These are phyloP conservation scores for Nasalis larvatus DNA, from an alignment of 2,113 vertebrate genomes.

Conservation along the genomic window DNA sequence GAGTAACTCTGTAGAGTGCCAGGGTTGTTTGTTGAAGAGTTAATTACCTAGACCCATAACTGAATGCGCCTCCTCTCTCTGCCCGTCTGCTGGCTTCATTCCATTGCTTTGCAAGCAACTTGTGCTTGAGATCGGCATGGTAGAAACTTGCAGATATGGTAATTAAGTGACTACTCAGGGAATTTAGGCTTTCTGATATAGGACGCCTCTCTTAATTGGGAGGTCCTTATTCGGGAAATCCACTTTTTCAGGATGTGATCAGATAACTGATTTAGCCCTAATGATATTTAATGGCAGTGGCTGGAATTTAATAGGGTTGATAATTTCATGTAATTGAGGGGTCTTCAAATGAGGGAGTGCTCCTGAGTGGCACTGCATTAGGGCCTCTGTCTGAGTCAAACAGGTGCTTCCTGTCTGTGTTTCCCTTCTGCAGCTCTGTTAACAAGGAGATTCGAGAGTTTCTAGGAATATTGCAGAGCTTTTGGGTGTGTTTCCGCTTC, in stretches of 20 bases:
- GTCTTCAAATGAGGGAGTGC: constrained; percentile 25
- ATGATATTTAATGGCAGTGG: constrained; percentile 64
- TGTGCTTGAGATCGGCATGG: not conserved
- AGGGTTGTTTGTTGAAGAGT: not conserved
- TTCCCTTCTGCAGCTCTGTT: not conserved
- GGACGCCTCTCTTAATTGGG: constrained; percentile 38
- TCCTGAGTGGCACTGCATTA: not conserved
- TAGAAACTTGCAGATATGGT: not conserved
- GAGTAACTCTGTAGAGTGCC: not conserved
- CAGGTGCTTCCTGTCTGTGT: not conserved
- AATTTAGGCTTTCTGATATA: not conserved
- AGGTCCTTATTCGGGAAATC: constrained; percentile 36
- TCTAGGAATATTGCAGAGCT: not conserved
- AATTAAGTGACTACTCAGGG: not conserved
- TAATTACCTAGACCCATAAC: not conserved
- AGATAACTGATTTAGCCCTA: constrained; percentile 57
- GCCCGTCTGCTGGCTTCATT: not conserved
- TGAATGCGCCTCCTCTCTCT: accelerated
- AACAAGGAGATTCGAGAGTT: not conserved
- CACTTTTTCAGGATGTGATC: constrained; percentile 63
- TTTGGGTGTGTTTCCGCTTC: accelerated
- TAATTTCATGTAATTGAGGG: constrained; percentile 64
- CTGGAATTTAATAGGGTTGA: constrained; percentile 50
- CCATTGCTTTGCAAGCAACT: not conserved
- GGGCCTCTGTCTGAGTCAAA: not conserved